A percentile compares a stretch with the other conserved stretches of the same genome.
Evolutionary conservation across 2,888 invertebrate species (phyloP).

Genomic region (Xestia rhomboidea): DNA sequence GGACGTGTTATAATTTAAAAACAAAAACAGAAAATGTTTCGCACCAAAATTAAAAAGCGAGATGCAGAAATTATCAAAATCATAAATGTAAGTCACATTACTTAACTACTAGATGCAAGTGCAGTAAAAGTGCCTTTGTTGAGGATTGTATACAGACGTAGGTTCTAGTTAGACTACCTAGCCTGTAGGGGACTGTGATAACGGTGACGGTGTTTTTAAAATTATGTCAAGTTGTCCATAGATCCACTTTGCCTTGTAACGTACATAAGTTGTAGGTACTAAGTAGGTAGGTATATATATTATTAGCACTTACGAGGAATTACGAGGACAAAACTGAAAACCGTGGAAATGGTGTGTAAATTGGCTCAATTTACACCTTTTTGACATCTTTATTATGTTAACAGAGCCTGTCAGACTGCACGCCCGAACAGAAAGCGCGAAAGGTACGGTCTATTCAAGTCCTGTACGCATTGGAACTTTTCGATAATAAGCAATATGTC

Average conservation of each 20-base stretch:
- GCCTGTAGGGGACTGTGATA: background rate
- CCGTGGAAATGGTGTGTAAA: background rate
- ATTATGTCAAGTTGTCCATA: too few relatives aligned
- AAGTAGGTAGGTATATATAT: background rate
- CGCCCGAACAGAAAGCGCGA: conserved; percentile 94
- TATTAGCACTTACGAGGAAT: background rate
- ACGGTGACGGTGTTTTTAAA: too few relatives aligned
- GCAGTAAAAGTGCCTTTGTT: background rate
- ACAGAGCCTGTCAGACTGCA: conserved; percentile 96
- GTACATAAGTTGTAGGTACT: background rate
- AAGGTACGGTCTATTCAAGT: conserved; percentile 97
- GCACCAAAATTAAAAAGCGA: conserved; percentile 77
- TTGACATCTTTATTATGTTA: conserved; percentile 44
- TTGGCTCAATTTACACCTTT: background rate
- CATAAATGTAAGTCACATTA: conserved; percentile 32
- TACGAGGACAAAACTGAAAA: background rate
- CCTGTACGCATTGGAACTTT: conserved; percentile 97
- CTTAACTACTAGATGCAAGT: background rate
- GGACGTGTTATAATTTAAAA: conserved; percentile 5
- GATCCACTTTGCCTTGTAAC: background rate
- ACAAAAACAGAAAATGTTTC: conserved; percentile 72
- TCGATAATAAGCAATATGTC: conserved; percentile 96
- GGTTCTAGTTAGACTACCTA: background rate
- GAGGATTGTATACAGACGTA: background rate
- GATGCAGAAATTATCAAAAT: conserved; percentile 66